Percentiles rank a stretch among this genome's conserved stretches.
phyloP scores from a whole-genome alignment of 2,888 invertebrate species.

The Andrena haemorrhoa region DNA sequence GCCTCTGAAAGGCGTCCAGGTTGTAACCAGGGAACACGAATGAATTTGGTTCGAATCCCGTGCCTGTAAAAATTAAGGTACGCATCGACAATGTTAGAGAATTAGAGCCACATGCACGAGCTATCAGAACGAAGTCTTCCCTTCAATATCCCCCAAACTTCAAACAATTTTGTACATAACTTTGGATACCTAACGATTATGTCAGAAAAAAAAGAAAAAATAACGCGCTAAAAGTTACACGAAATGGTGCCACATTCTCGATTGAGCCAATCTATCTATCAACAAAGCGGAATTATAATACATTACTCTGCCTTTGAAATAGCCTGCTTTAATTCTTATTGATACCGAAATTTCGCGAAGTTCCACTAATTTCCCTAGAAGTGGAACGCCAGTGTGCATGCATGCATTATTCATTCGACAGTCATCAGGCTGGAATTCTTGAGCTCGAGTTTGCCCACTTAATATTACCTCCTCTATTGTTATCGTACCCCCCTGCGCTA shows the following conservation, averaged over 20 bases:
- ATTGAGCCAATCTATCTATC: too few species aligned
- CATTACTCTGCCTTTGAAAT: not conserved
- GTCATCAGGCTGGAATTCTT: not conserved
- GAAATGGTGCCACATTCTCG: too few species aligned
- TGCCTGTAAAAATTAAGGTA: slow-evolving; percentile 28
- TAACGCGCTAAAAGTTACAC: too few species aligned
- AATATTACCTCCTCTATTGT: slow-evolving; percentile 46
- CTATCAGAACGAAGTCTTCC: not conserved
- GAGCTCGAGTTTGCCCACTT: slow-evolving; percentile 2
- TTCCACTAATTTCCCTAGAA: not conserved
- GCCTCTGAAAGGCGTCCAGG: slow-evolving; percentile 43
- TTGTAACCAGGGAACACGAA: slow-evolving; percentile 26
- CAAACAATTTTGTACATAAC: not conserved
- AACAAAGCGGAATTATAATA: not conserved
- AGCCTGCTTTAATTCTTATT: not conserved
- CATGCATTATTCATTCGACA: slow-evolving; percentile 22
- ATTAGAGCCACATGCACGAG: not conserved
- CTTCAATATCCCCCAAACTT: not conserved
- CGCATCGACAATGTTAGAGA: not conserved
- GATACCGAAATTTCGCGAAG: not conserved
- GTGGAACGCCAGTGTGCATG: not conserved
- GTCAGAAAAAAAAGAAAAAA: too few species aligned
- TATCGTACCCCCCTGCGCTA: slow-evolving; percentile 13
- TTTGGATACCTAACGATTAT: not conserved
- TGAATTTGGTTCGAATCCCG: not conserved